A percentile compares a stretch with the other conserved stretches of the same genome.
Conservation (phyloP, 2,888 invertebrate species). For the Ischnura elegans region DNA sequence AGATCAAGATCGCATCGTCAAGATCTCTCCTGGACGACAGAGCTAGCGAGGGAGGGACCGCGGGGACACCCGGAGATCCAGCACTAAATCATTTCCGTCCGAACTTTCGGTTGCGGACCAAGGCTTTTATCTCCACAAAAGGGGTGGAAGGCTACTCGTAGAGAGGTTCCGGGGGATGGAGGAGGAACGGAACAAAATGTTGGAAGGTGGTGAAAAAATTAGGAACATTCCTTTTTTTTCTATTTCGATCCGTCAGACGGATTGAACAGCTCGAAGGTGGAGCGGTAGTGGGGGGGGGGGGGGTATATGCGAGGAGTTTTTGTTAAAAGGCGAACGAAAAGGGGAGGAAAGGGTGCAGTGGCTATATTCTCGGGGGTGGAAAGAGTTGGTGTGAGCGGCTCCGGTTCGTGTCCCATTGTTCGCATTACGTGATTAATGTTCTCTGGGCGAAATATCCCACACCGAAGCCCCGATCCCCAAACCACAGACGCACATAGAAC, state of each 20-base stretch:
- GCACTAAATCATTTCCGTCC: constrained; percentile 24
- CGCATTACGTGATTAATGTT: constrained; percentile 17
- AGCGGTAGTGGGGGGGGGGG: too few species aligned
- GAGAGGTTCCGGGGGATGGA: not conserved
- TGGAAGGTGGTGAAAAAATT: not conserved
- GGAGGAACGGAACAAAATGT: not conserved
- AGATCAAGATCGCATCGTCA: constrained; percentile 7
- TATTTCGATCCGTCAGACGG: constrained; percentile 8
- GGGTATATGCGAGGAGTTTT: too few species aligned
- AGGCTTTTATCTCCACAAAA: not conserved
- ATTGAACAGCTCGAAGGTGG: not conserved
- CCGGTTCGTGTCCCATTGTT: constrained; percentile 38
- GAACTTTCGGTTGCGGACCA: not conserved
- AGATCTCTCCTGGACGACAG: constrained; percentile 2
- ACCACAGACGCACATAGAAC: not conserved
- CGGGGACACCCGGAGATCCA: not conserved
- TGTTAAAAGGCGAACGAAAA: not conserved
- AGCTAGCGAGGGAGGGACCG: not conserved
- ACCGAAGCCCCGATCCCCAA: not conserved
- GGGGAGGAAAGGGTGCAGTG: not conserved
- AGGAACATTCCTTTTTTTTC: not conserved
- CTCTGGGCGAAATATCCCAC: not conserved
- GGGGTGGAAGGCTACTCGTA: not conserved
- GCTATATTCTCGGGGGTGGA: not conserved
- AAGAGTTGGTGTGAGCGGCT: not conserved